Base-by-base conservation (phyloP, 2,113 vertebrate species). In the Anser brachyrhynchus region DNA sequence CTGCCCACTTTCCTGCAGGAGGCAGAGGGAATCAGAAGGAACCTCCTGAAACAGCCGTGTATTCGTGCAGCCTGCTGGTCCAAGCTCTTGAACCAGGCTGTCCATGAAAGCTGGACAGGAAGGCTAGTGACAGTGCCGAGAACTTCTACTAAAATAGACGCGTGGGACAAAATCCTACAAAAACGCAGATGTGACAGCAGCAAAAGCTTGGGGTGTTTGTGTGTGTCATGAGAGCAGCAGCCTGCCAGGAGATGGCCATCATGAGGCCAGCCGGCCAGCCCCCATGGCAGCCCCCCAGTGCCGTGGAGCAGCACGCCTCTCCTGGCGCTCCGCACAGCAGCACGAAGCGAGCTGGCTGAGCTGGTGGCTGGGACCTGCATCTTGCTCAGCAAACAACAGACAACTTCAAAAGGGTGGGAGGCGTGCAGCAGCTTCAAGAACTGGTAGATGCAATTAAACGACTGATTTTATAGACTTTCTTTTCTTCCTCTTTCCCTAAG, bases 261-360 rank as follows among this genome's bases (percentile, higher is more conserved):
- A 1, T 0, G 1, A 67, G 2, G 33, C 28, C 0, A 2, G 29
- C 44, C 54, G 39, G 33, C 13, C 43, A 15, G 26, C 16, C 54
- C 64, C 64, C 22, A 12, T 13, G 39, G 67, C 71, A 57, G 9
- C 65, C 65, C 61, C 9, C 26, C 58, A 5, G 46, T 25, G 16
- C 35, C 51, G 28, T 33, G 4, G 0, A 54, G 43, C 2, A 1
- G 37, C 4, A 43, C 51, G 11, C 54, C 35, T 4, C 29, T 39
- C n/a, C 39, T 25, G 0, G 0, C 5, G 17, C 28, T 46, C 49
- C 6, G 17, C 2, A 1, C 26, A 54, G 74, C 61, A 44, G 39
- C 52, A 75, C 21, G 46, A 26, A 21, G 19, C 46, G 4, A 61
- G 66, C 71, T 55, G 44, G 14, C 23, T 5, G 43, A 81, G 52